These are phyloP conservation scores for Ormyrus rosae DNA, from an alignment of 2,888 invertebrate species.

Conservation along the genomic window DNA sequence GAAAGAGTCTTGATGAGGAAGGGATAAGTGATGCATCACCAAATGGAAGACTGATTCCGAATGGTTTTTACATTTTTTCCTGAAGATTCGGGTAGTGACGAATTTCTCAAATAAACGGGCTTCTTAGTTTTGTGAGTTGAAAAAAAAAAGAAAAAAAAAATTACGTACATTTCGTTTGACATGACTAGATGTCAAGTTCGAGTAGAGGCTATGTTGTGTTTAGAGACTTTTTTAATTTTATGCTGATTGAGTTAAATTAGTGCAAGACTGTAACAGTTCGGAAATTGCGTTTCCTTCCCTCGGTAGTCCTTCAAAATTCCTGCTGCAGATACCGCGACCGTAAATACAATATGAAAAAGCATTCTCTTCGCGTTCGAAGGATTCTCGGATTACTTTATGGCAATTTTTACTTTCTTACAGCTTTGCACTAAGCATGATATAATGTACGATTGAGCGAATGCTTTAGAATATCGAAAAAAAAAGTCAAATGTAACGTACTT, in stretches of 20 bases:
- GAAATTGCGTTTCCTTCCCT: too few relatives aligned
- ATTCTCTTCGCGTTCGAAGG: too few relatives aligned
- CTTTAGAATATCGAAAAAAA: neutral
- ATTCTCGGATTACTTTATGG: too few relatives aligned
- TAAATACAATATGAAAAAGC: too few relatives aligned
- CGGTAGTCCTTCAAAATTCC: too few relatives aligned
- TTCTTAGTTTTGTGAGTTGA: too few relatives aligned
- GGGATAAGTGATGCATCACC: neutral
- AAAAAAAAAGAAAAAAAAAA: too few relatives aligned
- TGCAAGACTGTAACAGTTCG: too few relatives aligned
- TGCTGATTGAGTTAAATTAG: neutral
- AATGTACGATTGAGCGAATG: neutral
- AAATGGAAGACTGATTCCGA: slow-evolving; percentile 13
- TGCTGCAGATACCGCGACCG: too few relatives aligned
- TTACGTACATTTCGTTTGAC: neutral
- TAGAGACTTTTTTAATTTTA: neutral
- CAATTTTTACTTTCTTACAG: neutral
- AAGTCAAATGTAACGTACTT: slow-evolving; percentile 2
- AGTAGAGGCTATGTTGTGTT: slow-evolving; percentile 15
- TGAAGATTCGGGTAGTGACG: neutral
- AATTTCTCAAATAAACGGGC: too few relatives aligned
- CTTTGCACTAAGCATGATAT: neutral
- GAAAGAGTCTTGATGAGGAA: slow-evolving; percentile 31
- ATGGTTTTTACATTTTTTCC: slow-evolving; percentile 6
- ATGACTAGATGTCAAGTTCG: neutral